Percentiles rank a stretch among this genome's conserved stretches.
Evolutionary conservation across 2,888 invertebrate genomes (phyloP).

Genomic region (Eueremaeus valkanovi): DNA sequence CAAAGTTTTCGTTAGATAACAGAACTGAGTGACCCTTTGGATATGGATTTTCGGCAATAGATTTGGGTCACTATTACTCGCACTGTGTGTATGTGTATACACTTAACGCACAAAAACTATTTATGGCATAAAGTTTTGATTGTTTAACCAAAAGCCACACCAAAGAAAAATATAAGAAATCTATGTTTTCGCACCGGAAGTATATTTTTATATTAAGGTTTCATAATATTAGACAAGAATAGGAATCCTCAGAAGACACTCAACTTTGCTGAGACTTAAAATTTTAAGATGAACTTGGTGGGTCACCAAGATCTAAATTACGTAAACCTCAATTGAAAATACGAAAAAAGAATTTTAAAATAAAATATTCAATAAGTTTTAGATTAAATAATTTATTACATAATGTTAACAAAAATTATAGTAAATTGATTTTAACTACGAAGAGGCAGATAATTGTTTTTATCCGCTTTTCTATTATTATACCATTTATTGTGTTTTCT

Average conservation of each 20-base stretch:
- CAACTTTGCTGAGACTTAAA: too few species aligned
- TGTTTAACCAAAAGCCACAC: not conserved
- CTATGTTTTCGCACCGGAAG: constrained; percentile 17
- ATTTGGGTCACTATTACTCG: constrained; percentile 18
- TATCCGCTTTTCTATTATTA: not conserved
- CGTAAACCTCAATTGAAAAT: not conserved
- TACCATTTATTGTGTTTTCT: too few species aligned
- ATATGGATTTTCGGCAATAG: constrained; percentile 10
- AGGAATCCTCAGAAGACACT: too few species aligned
- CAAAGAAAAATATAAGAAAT: constrained; percentile 2
- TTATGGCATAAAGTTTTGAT: constrained; percentile 3
- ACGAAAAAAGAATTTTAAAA: not conserved
- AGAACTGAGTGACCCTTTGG: not conserved
- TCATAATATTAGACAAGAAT: too few species aligned
- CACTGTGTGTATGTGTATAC: too few species aligned
- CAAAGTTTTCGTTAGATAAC: not conserved
- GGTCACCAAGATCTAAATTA: too few species aligned
- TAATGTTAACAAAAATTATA: not conserved
- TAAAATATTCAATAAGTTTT: not conserved
- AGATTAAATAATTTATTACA: constrained; percentile 26
- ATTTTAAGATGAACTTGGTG: too few species aligned
- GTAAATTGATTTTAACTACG: constrained; percentile 16
- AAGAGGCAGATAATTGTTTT: not conserved
- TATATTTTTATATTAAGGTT: not conserved
- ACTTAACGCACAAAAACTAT: too few species aligned